phyloP scores from a whole-genome alignment of 2,888 invertebrate genomes.

The Ptilodon capucinus region DNA sequence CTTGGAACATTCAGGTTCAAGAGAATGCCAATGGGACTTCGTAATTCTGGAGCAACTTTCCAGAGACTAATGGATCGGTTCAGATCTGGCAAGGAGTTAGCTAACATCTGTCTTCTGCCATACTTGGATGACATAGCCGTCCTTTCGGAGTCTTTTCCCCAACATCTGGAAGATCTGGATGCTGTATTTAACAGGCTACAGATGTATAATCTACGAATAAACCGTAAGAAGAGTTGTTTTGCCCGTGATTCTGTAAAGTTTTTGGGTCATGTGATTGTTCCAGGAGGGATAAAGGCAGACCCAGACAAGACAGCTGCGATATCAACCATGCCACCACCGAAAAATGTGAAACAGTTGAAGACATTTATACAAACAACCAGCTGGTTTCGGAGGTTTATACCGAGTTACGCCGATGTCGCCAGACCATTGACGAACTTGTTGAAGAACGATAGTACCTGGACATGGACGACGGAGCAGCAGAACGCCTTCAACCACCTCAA shows the following conservation, averaged over 20 bases:
- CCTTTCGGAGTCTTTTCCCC: slow-evolving; percentile 26
- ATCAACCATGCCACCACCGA: slow-evolving; percentile 18
- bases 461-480: background rate
- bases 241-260: slow-evolving; percentile 33
- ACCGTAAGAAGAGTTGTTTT: slow-evolving; percentile 37
- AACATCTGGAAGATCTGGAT: slow-evolving; percentile 34
- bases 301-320: slow-evolving; percentile 38
- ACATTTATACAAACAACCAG: slow-evolving; percentile 11
- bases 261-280: slow-evolving; percentile 38
- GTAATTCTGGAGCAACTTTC: background rate
- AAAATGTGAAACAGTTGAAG: slow-evolving; percentile 6
- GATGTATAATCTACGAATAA: slow-evolving; percentile 27
- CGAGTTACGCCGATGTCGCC: slow-evolving; percentile 11
- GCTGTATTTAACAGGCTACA: slow-evolving; percentile 27
- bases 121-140: slow-evolving; percentile 44
- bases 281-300: slow-evolving; percentile 27
- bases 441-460: slow-evolving; percentile 4
- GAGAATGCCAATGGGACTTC: background rate
- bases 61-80: slow-evolving; percentile 17
- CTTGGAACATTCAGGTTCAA: background rate
- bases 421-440: slow-evolving; percentile 10
- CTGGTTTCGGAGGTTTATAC: slow-evolving; percentile 19
- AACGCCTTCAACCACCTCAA: slow-evolving; percentile 2
- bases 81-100: slow-evolving; percentile 14
- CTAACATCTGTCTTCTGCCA: slow-evolving; percentile 15